Base-by-base conservation (phyloP, 2,113 vertebrate species). In the Caranx melampygus region DNA sequence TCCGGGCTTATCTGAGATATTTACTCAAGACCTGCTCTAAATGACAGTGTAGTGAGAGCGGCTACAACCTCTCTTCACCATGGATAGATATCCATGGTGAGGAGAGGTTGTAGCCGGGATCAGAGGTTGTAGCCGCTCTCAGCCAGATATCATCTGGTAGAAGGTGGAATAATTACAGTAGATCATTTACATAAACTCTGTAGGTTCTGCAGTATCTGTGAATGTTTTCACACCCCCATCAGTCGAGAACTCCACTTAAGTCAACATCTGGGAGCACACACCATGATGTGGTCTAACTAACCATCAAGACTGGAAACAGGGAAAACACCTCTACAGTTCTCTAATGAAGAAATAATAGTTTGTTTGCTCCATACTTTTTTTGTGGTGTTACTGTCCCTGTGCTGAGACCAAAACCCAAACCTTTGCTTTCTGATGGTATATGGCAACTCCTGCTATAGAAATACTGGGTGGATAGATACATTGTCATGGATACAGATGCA, bases 11-110 rank as follows among this genome's bases (percentile, higher is more conserved):
- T 15, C 26, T 61, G 11, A 18, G 4, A 54, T 60, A 70, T 31
- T 16, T 26, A 68, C 58, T 61, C 15, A 35, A 52, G 49, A 44
- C 15, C n/a, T 70, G 21, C 0, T n/a, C 16, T 51, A 75, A 83
- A 75, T 51, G 55, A 63, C 61, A 78, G 66, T 55, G 45, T 47
- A 63, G 40, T n/a, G n/a, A n/a, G n/a, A n/a, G n/a, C n/a, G n/a
- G n/a, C n/a, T n/a, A n/a, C n/a, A n/a, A n/a, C n/a, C n/a, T n/a
- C n/a, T n/a, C n/a, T n/a, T n/a, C n/a, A n/a, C 26, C 26, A 26
- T 26, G 26, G 26, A 26, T 26, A 26, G n/a, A n/a, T n/a, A n/a
- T n/a, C n/a, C n/a, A n/a, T n/a, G n/a, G n/a, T n/a, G n/a, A n/a
- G n/a, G n/a, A n/a, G n/a, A n/a, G n/a, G n/a, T n/a, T n/a, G n/a